Conservation (phyloP, 1,140 invertebrate species). For the Cyclina sinensis region DNA sequence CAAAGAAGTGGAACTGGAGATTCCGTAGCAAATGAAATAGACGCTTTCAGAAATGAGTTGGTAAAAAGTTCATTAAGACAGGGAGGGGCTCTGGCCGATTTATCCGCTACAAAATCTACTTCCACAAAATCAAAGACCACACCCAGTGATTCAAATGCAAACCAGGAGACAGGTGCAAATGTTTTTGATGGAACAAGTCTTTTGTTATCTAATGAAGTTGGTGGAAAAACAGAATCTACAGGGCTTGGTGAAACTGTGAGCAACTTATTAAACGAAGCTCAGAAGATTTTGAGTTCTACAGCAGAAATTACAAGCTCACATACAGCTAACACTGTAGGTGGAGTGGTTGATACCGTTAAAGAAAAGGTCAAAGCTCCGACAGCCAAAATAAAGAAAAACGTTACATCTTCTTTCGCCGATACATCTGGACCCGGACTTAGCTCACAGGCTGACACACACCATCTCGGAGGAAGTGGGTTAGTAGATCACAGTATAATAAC, state of each 20-base stretch:
- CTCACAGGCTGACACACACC: too few species aligned
- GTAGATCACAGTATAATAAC: not conserved
- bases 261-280: not conserved
- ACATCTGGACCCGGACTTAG: too few species aligned
- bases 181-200: not conserved
- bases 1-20: not conserved
- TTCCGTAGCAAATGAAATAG: not conserved
- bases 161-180: not conserved
- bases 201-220: not conserved
- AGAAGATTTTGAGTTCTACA: slow-evolving; percentile 1
- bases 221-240: not conserved
- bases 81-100: not conserved
- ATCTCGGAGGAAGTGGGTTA: too few species aligned
- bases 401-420: too few species aligned
- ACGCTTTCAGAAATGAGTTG: slow-evolving; percentile 9
- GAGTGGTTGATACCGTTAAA: not conserved
- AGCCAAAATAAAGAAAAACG: too few species aligned
- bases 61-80: not conserved
- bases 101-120: not conserved
- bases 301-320: not conserved
- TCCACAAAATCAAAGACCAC: not conserved
- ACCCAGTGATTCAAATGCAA: not conserved
- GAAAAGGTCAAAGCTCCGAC: too few species aligned
- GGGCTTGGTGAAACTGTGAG: not conserved
- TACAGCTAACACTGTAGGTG: not conserved